phyloP scores from a whole-genome alignment of 2,888 invertebrate genomes.

The Parelbella ahira region DNA sequence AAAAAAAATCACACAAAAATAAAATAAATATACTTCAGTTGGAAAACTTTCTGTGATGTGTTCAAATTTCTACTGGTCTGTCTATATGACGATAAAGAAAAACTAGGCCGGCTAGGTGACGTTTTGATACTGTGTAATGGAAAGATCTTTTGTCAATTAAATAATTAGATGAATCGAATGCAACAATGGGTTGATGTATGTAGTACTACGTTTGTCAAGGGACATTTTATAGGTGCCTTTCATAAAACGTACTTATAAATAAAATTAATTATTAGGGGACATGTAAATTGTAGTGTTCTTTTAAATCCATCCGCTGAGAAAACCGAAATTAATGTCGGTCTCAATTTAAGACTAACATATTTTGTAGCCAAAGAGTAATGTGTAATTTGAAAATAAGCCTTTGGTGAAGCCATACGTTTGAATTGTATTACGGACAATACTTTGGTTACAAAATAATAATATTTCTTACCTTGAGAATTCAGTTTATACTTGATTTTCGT shows the following conservation, averaged over 20 bases:
- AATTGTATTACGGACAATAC: slow-evolving; percentile 21
- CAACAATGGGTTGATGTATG: slow-evolving; percentile 47
- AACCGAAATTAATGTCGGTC: slow-evolving; percentile 38
- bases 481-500: too few relatives aligned
- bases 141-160: slow-evolving; percentile 32
- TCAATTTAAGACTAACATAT: slow-evolving; percentile 33
- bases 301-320: slow-evolving; percentile 70
- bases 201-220: slow-evolving; percentile 65
- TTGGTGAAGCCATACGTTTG: slow-evolving; percentile 18
- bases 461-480: too few relatives aligned
- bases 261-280: slow-evolving; percentile 51
- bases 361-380: slow-evolving; percentile 37
- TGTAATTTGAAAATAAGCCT: slow-evolving; percentile 20
- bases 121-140: slow-evolving; percentile 23
- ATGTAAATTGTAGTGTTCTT: slow-evolving; percentile 69
- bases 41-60: slow-evolving; percentile 21
- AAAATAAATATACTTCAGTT: too few relatives aligned
- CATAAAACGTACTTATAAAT: slow-evolving; percentile 59
- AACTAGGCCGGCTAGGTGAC: slow-evolving; percentile 9
- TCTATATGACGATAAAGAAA: slow-evolving; percentile 18
- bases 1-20: too few relatives aligned
- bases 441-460: slow-evolving; percentile 41
- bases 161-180: slow-evolving; percentile 45
- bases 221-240: slow-evolving; percentile 79
- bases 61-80: slow-evolving; percentile 21